phyloP scores from a whole-genome alignment of 2,888 invertebrate species.

The Steinernema carpocapsae region DNA sequence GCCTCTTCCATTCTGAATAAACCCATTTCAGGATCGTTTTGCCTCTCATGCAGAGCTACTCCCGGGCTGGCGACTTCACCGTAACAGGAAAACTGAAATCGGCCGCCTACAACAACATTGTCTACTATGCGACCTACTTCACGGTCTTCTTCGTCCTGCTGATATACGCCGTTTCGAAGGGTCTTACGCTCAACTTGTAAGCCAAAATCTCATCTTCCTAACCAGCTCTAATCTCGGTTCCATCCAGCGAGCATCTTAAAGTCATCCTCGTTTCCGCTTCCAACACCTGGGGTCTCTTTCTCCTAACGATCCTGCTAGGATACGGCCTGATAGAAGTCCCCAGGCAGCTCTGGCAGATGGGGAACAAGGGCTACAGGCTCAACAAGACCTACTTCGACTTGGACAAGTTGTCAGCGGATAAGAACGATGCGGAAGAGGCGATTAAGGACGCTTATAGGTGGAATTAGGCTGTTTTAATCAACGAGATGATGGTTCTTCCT shows the following conservation, averaged over 20 bases:
- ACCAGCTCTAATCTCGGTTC: too few species aligned
- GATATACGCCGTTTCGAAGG: conserved; percentile 89
- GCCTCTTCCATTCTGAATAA: neutral
- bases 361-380: conserved; percentile 63
- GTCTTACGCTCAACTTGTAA: conserved; percentile 85
- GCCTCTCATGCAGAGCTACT: conserved; percentile 98
- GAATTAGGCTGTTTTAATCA: too few species aligned
- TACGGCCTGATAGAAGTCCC: conserved; percentile 94
- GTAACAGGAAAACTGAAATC: conserved; percentile 90
- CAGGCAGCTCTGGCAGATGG: conserved; percentile 82
- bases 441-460: conserved; percentile 91
- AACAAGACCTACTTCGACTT: conserved; percentile 68
- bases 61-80: conserved; percentile 95
- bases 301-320: conserved; percentile 86
- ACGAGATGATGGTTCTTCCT: conserved; percentile 46
- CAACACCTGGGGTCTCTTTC: conserved; percentile 97
- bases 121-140: conserved; percentile 83
- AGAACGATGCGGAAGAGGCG: conserved; percentile 94
- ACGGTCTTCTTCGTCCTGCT: conserved; percentile 87
- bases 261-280: conserved; percentile 96
- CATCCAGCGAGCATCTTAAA: conserved; percentile 79
- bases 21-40: conserved; percentile 81
- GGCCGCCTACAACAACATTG: conserved; percentile 92
- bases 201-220: conserved; percentile 41
- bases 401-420: conserved; percentile 77